Evolutionary conservation across 2,113 vertebrate species (phyloP), one percentile per base, ranked within the genome.

Genomic region (Nymphicus hollandicus): DNA sequence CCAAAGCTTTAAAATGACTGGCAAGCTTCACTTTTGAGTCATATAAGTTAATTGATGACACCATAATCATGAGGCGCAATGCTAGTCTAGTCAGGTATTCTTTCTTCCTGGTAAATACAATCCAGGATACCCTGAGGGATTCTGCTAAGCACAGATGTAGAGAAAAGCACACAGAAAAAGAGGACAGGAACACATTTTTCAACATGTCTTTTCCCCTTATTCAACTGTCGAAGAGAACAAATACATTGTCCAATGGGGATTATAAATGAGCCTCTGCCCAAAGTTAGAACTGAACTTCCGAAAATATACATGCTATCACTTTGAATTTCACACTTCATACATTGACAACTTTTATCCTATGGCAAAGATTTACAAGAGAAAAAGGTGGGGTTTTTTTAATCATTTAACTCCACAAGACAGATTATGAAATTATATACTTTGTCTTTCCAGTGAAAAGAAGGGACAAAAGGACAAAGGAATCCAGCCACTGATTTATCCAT

Each of bases 141-240:
- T 90, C 91, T 96, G 77, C 89, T 96, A 90, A 96, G 93, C 93
- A 95, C 91, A 97, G 94, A 97, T 93, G 95, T 77, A 97, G 85
- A 93, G 93, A 96, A 96, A 94, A 96, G 82, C 94, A 80, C 85
- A 96, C 68, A 88, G 94, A 95, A 82, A 91, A 79, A 93, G 88
- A 96, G 69, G 90, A 96, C 95, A 97, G 95, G 95, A 97, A 96
- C 96, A 93, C 97, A 97, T 97, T 97, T 96, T 97, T 97, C 97
- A 97, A 97, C 93, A 96, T 93, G 97, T 95, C 95, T 96, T 97
- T 96, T 84, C 84, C 94, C 88, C 95, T 96, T 94, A 96, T 97
- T 96, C 95, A 97, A 90, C 97, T 97, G 96, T 96, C 89, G 66
- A 96, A 83, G 66, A 94, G 96, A 97, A 97, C 93, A 96, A 97